These are phyloP conservation scores for Globodera rostochiensis DNA, from an alignment of 1,140 invertebrate genomes.

Conservation along the genomic window DNA sequence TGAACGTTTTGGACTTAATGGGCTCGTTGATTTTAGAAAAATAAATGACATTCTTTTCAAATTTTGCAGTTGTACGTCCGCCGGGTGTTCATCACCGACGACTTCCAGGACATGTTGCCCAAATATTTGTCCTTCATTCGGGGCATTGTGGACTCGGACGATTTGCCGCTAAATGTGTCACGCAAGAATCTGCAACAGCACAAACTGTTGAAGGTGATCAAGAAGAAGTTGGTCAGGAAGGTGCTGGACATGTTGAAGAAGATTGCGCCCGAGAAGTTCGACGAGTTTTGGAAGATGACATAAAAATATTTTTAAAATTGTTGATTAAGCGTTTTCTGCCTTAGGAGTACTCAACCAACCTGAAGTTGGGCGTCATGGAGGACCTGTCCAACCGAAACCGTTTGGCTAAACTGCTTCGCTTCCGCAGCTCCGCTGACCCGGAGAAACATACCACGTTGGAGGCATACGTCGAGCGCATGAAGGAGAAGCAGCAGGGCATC, in stretches of 20 bases:
- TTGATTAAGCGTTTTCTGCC: not conserved
- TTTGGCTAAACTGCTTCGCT: slow-evolving; percentile 88
- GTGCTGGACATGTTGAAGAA: slow-evolving; percentile 93
- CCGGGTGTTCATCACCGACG: slow-evolving; percentile 97
- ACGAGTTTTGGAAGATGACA: slow-evolving; percentile 86
- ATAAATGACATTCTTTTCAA: slow-evolving; percentile 16
- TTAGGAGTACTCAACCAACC: slow-evolving; percentile 93
- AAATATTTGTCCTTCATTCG: slow-evolving; percentile 91
- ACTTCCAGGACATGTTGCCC: slow-evolving; percentile 99
- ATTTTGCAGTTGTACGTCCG: slow-evolving; percentile 81
- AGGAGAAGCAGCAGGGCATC: slow-evolving; percentile 91
- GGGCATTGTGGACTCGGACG: slow-evolving; percentile 98
- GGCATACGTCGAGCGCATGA: slow-evolving; percentile 94
- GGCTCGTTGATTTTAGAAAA: slow-evolving; percentile 16
- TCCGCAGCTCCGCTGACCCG: slow-evolving; percentile 80
- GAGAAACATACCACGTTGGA: slow-evolving; percentile 76
- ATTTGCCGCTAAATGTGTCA: slow-evolving; percentile 95
- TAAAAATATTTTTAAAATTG: too few species aligned
- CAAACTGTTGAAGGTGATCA: slow-evolving; percentile 97
- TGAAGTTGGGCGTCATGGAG: slow-evolving; percentile 95
- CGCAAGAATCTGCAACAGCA: slow-evolving; percentile 94
- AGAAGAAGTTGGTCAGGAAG: slow-evolving; percentile 96
- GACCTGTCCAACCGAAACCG: slow-evolving; percentile 92
- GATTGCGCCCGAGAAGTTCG: slow-evolving; percentile 84
- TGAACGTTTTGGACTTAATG: slow-evolving; percentile 50